These are phyloP conservation scores for Apogon hyalosoma DNA, from an alignment of 2,797 vertebrate species.

Conservation along the genomic window DNA sequence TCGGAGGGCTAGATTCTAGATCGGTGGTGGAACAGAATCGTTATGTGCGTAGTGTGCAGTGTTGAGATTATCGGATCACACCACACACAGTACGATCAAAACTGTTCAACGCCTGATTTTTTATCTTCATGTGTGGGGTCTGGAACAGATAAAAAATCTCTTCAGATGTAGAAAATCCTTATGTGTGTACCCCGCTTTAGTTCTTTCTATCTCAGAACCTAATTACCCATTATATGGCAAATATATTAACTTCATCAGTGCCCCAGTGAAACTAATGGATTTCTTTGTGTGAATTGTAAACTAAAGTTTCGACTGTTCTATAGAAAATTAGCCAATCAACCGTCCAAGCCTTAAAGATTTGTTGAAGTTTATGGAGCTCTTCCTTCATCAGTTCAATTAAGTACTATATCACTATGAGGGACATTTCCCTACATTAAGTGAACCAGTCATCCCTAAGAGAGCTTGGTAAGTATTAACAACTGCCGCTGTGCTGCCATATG, in stretches of 20 bases:
- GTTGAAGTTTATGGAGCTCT: conserved; percentile 39
- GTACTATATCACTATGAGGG: conserved; percentile 12
- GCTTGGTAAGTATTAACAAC: conserved; percentile 28
- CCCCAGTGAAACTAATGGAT: background rate
- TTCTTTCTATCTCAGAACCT: conserved; percentile 1
- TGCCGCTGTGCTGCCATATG: conserved; percentile 36
- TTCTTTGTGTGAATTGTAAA: conserved; percentile 13
- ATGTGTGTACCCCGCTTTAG: too few relatives aligned
- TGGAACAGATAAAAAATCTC: too few relatives aligned
- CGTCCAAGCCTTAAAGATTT: conserved; percentile 19
- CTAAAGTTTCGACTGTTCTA: conserved; percentile 9
- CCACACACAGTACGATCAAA: too few relatives aligned
- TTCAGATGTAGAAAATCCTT: too few relatives aligned
- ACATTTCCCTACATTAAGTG: conserved; percentile 26
- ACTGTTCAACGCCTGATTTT: too few relatives aligned
- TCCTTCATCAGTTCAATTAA: conserved; percentile 32
- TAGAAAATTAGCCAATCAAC: conserved; percentile 33
- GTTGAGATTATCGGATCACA: too few relatives aligned
- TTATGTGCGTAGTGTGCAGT: too few relatives aligned
- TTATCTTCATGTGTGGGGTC: too few relatives aligned
- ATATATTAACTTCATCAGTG: background rate
- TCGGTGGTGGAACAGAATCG: too few relatives aligned
- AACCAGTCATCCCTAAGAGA: conserved; percentile 28
- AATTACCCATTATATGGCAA: conserved; percentile 17
- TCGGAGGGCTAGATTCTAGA: too few relatives aligned